phyloP scores from a whole-genome alignment of 2,888 invertebrate genomes.

The Desoria tigrina region DNA sequence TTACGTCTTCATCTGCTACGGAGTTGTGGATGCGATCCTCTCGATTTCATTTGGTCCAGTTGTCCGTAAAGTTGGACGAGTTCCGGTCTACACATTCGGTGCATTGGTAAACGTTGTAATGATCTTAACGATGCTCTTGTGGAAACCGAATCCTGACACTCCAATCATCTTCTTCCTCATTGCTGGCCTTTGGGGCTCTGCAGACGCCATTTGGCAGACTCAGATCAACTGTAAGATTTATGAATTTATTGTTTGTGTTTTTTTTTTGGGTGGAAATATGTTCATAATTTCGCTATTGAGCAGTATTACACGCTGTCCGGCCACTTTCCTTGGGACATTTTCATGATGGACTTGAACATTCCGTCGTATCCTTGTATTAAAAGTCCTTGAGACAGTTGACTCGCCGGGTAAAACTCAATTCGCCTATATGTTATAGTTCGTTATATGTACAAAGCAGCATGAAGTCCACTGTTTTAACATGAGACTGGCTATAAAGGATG shows the following conservation, averaged over 20 bases:
- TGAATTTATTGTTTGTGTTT: background rate
- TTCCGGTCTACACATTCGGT: constrained; percentile 76
- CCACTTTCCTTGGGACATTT: too few species aligned
- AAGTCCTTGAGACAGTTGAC: too few species aligned
- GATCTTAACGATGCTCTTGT: constrained; percentile 77
- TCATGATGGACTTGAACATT: too few species aligned
- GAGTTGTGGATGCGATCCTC: constrained; percentile 87
- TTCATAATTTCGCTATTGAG: too few species aligned
- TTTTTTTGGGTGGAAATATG: background rate
- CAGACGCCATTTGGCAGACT: constrained; percentile 95
- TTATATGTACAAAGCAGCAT: too few species aligned
- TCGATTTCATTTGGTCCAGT: constrained; percentile 87
- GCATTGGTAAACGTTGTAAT: constrained; percentile 74
- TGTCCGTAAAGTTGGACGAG: constrained; percentile 87
- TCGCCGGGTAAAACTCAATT: too few species aligned
- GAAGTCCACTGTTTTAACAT: too few species aligned
- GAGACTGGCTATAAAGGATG: too few species aligned
- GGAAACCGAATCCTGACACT: constrained; percentile 81
- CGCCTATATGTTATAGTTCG: too few species aligned
- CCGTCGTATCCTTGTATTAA: too few species aligned
- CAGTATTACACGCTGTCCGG: too few species aligned
- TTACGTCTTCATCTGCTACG: constrained; percentile 96
- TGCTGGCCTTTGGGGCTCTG: constrained; percentile 90
- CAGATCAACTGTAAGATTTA: constrained; percentile 80
- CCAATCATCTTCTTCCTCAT: constrained; percentile 82